Conservation (phyloP, 2,113 vertebrate genomes). For the Ageneiosus marmoratus region DNA sequence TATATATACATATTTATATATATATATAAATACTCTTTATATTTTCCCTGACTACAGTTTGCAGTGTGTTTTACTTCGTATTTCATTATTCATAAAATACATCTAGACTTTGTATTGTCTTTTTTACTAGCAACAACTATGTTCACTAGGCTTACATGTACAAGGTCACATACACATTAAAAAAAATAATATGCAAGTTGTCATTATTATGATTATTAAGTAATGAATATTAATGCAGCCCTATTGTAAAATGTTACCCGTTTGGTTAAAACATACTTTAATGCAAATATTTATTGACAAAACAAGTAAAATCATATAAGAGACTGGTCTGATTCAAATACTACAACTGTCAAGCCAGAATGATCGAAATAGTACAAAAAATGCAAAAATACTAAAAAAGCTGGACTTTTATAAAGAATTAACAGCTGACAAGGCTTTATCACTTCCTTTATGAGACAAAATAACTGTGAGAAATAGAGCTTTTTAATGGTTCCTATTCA, state of each 20-base stretch:
- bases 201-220: neutral
- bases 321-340: neutral
- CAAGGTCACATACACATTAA: too few relatives aligned
- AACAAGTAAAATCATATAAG: neutral
- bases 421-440: neutral
- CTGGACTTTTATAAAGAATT: neutral
- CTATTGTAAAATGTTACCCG: neutral
- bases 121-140: neutral
- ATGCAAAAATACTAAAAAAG: neutral
- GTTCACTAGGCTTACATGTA: neutral
- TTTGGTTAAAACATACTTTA: neutral
- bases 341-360: neutral
- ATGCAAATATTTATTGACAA: neutral
- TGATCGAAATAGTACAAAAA: neutral
- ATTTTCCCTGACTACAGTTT: neutral
- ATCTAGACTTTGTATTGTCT: neutral
- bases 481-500: constrained; percentile 12
- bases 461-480: neutral
- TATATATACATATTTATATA: too few relatives aligned
- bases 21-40: neutral
- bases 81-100: neutral
- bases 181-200: neutral
- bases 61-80: neutral
- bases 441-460: neutral
- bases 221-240: neutral